Percentiles rank a stretch among this genome's conserved stretches.
phyloP scores from a whole-genome alignment of 2,797 vertebrate species.

The Tenualosa thibaudeaui region DNA sequence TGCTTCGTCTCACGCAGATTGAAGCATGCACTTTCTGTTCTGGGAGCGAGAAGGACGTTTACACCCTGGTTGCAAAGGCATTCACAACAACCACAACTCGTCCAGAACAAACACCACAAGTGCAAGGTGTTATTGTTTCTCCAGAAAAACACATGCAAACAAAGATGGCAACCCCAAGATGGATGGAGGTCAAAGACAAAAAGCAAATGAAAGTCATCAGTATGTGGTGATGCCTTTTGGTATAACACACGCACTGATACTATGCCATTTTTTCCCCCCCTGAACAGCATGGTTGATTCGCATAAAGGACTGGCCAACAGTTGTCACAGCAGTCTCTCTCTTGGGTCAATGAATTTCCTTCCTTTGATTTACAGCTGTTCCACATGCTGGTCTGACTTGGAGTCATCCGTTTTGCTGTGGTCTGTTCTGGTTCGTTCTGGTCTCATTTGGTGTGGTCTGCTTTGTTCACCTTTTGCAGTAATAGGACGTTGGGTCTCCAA shows the following conservation, averaged over 20 bases:
- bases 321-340: neutral
- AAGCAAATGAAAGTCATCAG: neutral
- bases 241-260: neutral
- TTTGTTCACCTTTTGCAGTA: conserved; percentile 8
- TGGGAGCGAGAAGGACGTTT: conserved; percentile 24
- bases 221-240: neutral
- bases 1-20: conserved; percentile 52
- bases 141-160: neutral
- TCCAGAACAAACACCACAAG: conserved; percentile 17
- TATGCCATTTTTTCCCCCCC: neutral
- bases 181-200: conserved; percentile 13
- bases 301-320: neutral
- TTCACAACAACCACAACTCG: neutral
- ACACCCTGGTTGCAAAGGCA: conserved; percentile 21
- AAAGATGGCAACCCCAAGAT: neutral
- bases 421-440: neutral
- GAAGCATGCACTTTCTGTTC: neutral
- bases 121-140: conserved; percentile 9
- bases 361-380: neutral
- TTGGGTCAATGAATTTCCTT: neutral
- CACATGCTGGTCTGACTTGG: neutral
- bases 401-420: neutral
- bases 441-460: conserved; percentile 4
- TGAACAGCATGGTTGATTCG: neutral
- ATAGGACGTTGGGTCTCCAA: neutral